Evolutionary conservation across 1,140 invertebrate species (phyloP), one percentile per base, ranked within the genome.

Genomic region (Pseudoatta argentina): DNA sequence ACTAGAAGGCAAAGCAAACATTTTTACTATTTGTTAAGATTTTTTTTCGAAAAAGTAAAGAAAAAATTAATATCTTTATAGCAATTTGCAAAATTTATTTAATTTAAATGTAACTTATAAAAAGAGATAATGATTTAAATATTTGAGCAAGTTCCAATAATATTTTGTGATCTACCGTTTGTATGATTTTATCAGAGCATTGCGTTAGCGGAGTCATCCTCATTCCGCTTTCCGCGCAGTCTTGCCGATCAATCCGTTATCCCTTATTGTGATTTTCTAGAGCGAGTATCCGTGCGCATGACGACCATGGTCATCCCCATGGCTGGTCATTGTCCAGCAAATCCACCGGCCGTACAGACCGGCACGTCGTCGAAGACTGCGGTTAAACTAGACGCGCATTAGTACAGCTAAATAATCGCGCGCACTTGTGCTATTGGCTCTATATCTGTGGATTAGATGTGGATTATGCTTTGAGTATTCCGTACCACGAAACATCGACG

Each of bases 261-360:
- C 76, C 78, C 69, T 86, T 89, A 89, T 67, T 88, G 63, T 73
- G 87, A 89, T 89, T 89, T 88, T 79, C 85, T 66, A 57, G 77
- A 87, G 85, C 73, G 85, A 87, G 63, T 86, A 71, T 72, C 88
- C 85, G 75, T 86, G 88, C 78, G 79, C 78, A 86, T 77, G 87
- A 67, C 75, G 85, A 88, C 72, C 85, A 76, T 85, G 77, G 77
- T 83, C 85, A 83, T 89, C 85, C 82, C 73, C 71, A 86, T 83
- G 44, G 44, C 79, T 72, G 88, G 88, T 89, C 88, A 86, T 89
- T 66, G 88, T 89, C 88, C 88, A 86, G 85, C 88, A 89, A 89
- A 89, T 89, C 88, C 88, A 89, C 77, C 73, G 85, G 72, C 53
- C 44, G 53, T 75, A 30, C 59, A 87, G 59, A 30, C 72, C 64